These are phyloP conservation scores for Solenopsis invicta DNA, from an alignment of 1,140 invertebrate genomes.

Conservation along the genomic window DNA sequence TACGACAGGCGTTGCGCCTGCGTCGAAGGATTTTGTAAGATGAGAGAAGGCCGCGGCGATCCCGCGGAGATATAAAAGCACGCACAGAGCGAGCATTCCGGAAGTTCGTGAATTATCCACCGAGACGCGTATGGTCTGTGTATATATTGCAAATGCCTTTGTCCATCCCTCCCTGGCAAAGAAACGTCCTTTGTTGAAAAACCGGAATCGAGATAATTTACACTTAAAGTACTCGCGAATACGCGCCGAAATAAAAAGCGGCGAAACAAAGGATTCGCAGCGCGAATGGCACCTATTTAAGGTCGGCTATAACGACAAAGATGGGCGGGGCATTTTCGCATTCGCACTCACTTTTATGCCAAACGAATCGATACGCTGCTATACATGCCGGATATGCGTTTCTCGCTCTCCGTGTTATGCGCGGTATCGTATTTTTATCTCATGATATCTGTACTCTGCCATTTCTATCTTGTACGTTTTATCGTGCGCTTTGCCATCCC, in stretches of 20 bases:
- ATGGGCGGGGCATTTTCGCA: slow-evolving; percentile 11
- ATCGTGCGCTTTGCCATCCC: slow-evolving; percentile 43
- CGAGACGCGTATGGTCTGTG: background rate
- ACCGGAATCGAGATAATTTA: background rate
- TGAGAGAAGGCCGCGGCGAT: background rate
- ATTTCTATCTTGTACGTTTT: slow-evolving; percentile 62
- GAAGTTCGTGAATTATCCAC: slow-evolving; percentile 65
- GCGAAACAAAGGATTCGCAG: background rate
- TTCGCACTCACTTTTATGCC: slow-evolving; percentile 32
- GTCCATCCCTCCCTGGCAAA: background rate
- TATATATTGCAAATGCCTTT: slow-evolving; percentile 48
- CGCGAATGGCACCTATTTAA: slow-evolving; percentile 14
- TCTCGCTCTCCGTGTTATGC: slow-evolving; percentile 15
- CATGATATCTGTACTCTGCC: slow-evolving; percentile 35
- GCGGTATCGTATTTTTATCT: slow-evolving; percentile 51
- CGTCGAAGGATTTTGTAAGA: slow-evolving; percentile 39
- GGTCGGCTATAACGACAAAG: slow-evolving; percentile 19
- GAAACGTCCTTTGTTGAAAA: slow-evolving; percentile 43
- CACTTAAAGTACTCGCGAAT: background rate
- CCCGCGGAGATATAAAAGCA: slow-evolving; percentile 43
- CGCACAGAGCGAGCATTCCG: background rate
- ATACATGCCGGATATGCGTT: background rate
- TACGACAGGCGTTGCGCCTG: slow-evolving; percentile 24
- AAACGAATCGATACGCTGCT: slow-evolving; percentile 40
- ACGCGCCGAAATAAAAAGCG: slow-evolving; percentile 3